Base-by-base conservation (phyloP, 2,113 vertebrate genomes). In the Sapayoa aenigma region DNA sequence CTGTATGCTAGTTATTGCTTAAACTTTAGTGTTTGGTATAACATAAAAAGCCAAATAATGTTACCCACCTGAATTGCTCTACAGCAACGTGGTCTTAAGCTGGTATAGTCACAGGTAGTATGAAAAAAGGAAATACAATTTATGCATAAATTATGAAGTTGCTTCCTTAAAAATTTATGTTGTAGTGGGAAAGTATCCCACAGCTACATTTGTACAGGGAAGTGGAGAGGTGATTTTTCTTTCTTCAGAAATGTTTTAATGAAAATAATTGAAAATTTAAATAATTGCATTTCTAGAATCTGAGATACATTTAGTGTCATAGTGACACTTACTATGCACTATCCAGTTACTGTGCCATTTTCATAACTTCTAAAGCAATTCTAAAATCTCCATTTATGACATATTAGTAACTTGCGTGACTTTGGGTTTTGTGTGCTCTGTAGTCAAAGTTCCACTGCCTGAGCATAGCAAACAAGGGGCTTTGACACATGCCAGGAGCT, bases 41-140 rank as follows among this genome's bases (percentile, higher is more conserved):
- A 44, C 12, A 27, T 42, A 37, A 67, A 62, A 55, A 37, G 28
- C 35, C 30, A 37, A 8, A 7, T 50, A 42, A 52, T 0, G 0
- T 33, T 58, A 23, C 1, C 0, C 77, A 10, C 0, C 0, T 78
- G 6, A 67, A 46, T 65, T 76, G 10, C 1, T 0, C 30, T 68
- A 2, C 30, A 73, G 35, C 16, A 18, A 52, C 66, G 18, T 82
- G 16, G 7, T 39, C 65, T 77, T 62, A 66, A 28, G 9, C 14
- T 49, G 20, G 5, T 69, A 31, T 21, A 24, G 30, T 73, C 67
- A 22, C 30, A 81, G n/a, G 19, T 69, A 62, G n/a, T 35, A 74
- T 66, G 37, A 62, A 55, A 63, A 49, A 75, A 67, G 14, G 44
- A 84, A 87, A 37, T 55, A 21, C 0, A 37, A 37, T 46, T 31